Conservation (phyloP, 2,797 vertebrate species). For the Bucorvus abyssinicus region DNA sequence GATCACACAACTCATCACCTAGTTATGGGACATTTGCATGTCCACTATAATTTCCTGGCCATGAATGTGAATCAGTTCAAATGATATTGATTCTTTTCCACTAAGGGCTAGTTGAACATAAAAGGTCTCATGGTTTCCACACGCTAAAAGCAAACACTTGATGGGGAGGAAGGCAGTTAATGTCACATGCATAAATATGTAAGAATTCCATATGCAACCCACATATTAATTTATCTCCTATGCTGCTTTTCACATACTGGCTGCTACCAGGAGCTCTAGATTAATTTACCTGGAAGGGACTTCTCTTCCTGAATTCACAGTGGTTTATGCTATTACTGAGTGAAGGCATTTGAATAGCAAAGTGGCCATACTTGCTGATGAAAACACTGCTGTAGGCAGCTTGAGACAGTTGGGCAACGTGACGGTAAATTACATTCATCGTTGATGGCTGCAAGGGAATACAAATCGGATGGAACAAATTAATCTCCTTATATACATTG, state of each 20-base stretch:
- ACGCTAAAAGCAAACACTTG: neutral
- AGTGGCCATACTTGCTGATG: neutral
- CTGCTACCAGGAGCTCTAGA: neutral
- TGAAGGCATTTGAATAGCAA: neutral
- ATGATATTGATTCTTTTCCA: neutral
- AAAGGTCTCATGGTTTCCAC: neutral
- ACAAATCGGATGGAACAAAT: constrained; percentile 53
- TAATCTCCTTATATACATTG: constrained; percentile 47
- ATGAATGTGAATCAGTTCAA: neutral
- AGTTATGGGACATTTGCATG: neutral
- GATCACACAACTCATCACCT: neutral
- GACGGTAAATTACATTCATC: constrained; percentile 23
- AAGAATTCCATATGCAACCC: neutral
- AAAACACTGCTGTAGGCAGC: neutral
- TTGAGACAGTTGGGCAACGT: constrained; percentile 14
- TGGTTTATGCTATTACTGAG: neutral
- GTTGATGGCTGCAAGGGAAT: constrained; percentile 34
- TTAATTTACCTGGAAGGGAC: neutral
- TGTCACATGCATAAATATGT: neutral
- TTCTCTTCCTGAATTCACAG: neutral
- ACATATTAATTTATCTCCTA: neutral
- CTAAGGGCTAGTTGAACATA: neutral
- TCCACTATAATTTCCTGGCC: neutral
- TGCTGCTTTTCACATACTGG: neutral
- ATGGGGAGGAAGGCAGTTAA: neutral